Base-by-base conservation (phyloP, 2,113 vertebrate genomes). In the Phaetusa simplex region DNA sequence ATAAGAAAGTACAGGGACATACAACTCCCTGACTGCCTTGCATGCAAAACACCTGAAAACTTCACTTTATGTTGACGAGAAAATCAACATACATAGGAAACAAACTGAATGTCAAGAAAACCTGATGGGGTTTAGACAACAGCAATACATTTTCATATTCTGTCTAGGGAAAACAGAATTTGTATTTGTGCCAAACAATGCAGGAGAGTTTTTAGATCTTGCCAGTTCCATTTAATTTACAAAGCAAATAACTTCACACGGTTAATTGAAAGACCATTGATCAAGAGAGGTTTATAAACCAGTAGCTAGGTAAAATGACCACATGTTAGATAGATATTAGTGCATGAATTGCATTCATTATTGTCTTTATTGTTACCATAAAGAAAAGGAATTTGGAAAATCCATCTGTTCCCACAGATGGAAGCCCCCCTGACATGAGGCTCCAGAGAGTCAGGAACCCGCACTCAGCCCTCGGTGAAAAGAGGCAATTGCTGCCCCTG, bases 221-320 rank as follows among this genome's bases (percentile, higher is more conserved):
- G 64, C 40, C 90, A 90, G 38, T 71, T 93, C 77, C 61, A 85
- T 92, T 96, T 92, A 82, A 90, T 89, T 97, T 85, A 95, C 65
- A 90, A 87, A 89, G 43, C 45, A 81, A 94, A 86, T 88, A 85
- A 79, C 87, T 90, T 88, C 93, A 93, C 71, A 97, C 86, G 93
- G 36, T 95, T 96, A 91, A 91, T 27, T 95, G 82, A 95, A 90
- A 96, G 93, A 97, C 76, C 86, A 91, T 93, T 95, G 67, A 93
- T 96, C 92, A 91, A 96, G 53, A 95, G 83, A 93, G 59, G 40
- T 86, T 97, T 88, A 95, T 95, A 97, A 94, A 95, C 61, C 85
- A 96, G 34, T 27, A 96, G 82, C 92, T 86, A 97, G 88, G 87
- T 95, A 95, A 97, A 97, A 95, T 95, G 87, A 95, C 82, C 82